Evolutionary conservation across 2,113 vertebrate genomes (phyloP).

Genomic region (Vidua chalybeata): DNA sequence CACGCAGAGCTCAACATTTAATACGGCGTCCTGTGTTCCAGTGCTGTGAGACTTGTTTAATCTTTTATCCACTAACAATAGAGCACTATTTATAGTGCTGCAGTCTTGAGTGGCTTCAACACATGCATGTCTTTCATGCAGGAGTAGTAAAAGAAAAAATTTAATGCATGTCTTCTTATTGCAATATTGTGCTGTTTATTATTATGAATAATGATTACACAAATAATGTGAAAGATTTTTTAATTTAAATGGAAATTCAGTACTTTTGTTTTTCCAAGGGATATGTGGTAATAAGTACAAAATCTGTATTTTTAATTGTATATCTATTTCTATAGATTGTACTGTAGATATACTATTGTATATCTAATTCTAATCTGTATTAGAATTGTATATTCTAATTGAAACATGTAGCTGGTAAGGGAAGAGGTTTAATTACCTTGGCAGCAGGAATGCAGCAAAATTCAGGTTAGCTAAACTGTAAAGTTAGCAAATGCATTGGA

Average conservation of each 20-base stretch:
- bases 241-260: background rate
- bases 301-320: background rate
- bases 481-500: background rate
- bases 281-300: background rate
- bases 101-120: slow-evolving; percentile 40
- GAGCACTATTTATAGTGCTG: slow-evolving; percentile 73
- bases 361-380: too few relatives aligned
- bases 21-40: slow-evolving; percentile 24
- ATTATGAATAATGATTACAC: background rate
- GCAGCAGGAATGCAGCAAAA: background rate
- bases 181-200: background rate
- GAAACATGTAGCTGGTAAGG: background rate
- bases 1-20: slow-evolving; percentile 28
- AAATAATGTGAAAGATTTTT: background rate
- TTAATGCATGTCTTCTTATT: background rate
- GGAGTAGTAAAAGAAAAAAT: background rate
- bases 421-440: background rate
- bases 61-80: slow-evolving; percentile 68
- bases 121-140: background rate
- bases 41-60: background rate
- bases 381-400: background rate
- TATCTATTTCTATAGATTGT: too few relatives aligned
- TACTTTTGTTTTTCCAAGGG: background rate
- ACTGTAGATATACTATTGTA: too few relatives aligned
- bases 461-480: background rate